Evolutionary conservation across 2,113 vertebrate genomes (phyloP), one percentile per base, ranked within the genome.

Genomic region (Panthera tigris): DNA sequence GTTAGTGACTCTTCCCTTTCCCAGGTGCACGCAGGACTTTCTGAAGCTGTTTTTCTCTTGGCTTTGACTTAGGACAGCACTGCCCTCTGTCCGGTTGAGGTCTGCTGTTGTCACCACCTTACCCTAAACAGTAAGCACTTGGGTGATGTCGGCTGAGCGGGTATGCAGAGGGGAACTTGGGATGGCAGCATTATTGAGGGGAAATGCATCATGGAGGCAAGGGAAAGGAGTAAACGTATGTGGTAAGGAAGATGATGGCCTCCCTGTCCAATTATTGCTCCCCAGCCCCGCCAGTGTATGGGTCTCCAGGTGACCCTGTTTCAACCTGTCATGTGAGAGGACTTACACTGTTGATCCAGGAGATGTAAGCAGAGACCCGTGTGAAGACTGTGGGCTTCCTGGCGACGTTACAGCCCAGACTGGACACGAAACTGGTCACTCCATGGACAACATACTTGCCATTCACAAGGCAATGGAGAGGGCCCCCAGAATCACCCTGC

Each of bases 351-450:
- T 98, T 97, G 23, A 99, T 99, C 99, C 99, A 99, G 98, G 98
- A 97, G 97, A 96, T 98, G 98, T 99, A 99, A 97, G 98, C 99
- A 15, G 99, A 99, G 83, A 99, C 98, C 1, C 99, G 99, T 65
- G 99, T 99, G 98, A 99, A 99, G 95, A 99, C 99, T 0, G 99
- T 99, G 79, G 99, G 99, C 95, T 99, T 99, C 98, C 0, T 96
- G 88, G 89, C 4, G 13, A 98, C 48, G 13, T 99, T 99, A 98
- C 99, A 99, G 80, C 99, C 99, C 10, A 3, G 41, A 3, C 98
- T 91, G 76, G 99, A 99, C 94, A 99, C 99, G 33, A 99, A 99
- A 98, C 99, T 99, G 98, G 99, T 99, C 98, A 99, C 99, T 2
- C 99, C 99, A 0, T 99, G 99, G 95, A 99, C 99, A 14, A 98